Base-by-base conservation (phyloP, 2,797 vertebrate species). In the Sebastes cheni region DNA sequence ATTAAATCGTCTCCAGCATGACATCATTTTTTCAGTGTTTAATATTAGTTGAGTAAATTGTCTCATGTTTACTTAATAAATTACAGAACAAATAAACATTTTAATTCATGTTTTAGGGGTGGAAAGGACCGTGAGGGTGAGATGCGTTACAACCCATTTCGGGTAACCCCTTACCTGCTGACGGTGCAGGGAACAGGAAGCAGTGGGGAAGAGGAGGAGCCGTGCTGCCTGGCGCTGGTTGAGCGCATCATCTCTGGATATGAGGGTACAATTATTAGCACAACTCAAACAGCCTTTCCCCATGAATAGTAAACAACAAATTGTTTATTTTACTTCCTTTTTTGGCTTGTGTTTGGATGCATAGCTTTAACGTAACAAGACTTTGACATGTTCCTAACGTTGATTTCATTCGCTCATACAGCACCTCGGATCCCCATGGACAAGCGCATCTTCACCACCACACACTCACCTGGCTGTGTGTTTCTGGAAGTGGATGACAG, bases 401-500 rank as follows among this genome's bases (percentile, higher is more conserved):
- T 75, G 36, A 13, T 64, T 2, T 74, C 34, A 5, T 80, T 75
- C 1, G 1, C 39, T 70, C 14, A 13, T 67, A 13, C 92, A 98
- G 98, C 97, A 55, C 97, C 97, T 83, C 96, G 95, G 73, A 98
- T 99, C 86, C 97, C 97, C 23, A 92, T 93, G 88, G 96, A 97
- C 89, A 98, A 99, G 88, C 96, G 97, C 74, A 97, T 98, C 92
- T 98, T 99, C 92, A 99, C 97, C 79, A 98, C 97, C 42, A 97
- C 97, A 70, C 97, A 99, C 90, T 98, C 96, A 2, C 97, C 97
- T 30, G 96, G 95, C 72, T 98, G 97, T 90, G 93, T 98, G 79
- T 98, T 98, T 91, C 93, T 98, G 86, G 98, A 98, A 90, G 96
- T 97, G 90, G 97, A 98, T 77, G 97, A 98, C 91, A 97, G 97